Evolutionary conservation across 2,797 vertebrate genomes (phyloP).

Genomic region (Coluber constrictor): DNA sequence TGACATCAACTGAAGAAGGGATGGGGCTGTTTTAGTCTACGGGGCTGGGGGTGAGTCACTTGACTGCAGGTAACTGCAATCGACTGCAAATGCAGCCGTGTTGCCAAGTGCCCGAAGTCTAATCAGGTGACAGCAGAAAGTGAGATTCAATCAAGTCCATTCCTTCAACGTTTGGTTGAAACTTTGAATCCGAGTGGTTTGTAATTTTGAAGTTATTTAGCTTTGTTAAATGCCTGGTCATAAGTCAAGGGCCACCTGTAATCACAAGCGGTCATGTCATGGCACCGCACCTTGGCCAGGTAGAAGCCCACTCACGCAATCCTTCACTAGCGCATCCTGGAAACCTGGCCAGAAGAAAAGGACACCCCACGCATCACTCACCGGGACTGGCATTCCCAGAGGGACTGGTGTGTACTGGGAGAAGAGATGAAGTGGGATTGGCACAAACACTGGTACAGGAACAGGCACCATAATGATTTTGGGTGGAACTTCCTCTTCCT

Average conservation of each 20-base stretch:
- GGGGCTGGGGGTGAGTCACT: not conserved
- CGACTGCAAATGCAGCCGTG: not conserved
- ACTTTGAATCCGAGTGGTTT: not conserved
- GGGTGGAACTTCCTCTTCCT: slow-evolving; percentile 64
- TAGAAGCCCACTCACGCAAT: not conserved
- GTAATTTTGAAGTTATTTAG: not conserved
- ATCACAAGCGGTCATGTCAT: not conserved
- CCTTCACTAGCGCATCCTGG: not conserved
- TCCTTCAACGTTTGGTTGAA: not conserved
- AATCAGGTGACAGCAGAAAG: not conserved
- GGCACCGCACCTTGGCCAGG: not conserved
- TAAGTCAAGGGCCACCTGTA: not conserved
- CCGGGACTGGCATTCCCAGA: slow-evolving; percentile 87
- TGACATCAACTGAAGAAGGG: not conserved
- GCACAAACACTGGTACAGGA: slow-evolving; percentile 91
- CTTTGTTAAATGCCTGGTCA: not conserved
- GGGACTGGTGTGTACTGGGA: slow-evolving; percentile 87
- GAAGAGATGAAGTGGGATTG: slow-evolving; percentile 92
- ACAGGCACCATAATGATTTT: slow-evolving; percentile 84
- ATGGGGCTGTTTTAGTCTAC: not conserved
- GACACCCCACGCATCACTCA: slow-evolving; percentile 64
- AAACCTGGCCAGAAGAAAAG: slow-evolving; percentile 6
- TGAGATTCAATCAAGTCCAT: not conserved
- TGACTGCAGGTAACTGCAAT: not conserved
- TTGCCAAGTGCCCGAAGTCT: not conserved